phyloP scores from a whole-genome alignment of 2,888 invertebrate genomes.

The Philereme transversata region DNA sequence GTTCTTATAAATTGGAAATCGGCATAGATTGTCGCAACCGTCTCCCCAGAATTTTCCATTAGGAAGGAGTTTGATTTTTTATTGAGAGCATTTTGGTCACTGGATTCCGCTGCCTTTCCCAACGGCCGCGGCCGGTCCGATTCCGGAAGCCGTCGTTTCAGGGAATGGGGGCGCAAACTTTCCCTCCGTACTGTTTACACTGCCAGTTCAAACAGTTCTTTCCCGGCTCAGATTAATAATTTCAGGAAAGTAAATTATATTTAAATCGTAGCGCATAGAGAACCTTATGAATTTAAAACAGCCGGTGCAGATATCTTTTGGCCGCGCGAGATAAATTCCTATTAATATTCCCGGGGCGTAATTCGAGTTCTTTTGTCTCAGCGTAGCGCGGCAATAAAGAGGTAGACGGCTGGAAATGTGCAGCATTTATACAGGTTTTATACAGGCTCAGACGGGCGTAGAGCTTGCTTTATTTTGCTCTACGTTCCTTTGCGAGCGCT shows the following conservation, averaged over 20 bases:
- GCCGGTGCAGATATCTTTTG: slow-evolving; percentile 47
- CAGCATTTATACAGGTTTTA: slow-evolving; percentile 27
- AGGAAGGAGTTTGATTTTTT: no score
- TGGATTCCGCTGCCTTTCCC: slow-evolving; percentile 2
- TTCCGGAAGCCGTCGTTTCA: slow-evolving; percentile 16
- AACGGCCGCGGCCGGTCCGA: background rate
- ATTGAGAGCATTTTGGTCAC: slow-evolving; percentile 1
- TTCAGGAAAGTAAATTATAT: slow-evolving; percentile 60
- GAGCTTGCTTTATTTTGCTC: slow-evolving; percentile 71
- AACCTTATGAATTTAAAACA: slow-evolving; percentile 44
- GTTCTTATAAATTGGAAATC: no score
- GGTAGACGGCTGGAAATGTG: slow-evolving; percentile 69
- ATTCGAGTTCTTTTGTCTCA: slow-evolving; percentile 76
- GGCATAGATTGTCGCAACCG: no score
- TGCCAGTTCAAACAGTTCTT: slow-evolving; percentile 56
- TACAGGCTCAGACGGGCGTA: slow-evolving; percentile 41
- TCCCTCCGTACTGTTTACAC: slow-evolving; percentile 20
- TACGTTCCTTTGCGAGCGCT: slow-evolving; percentile 70
- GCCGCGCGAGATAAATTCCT: slow-evolving; percentile 65
- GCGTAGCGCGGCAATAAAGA: slow-evolving; percentile 72
- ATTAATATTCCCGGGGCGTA: slow-evolving; percentile 70
- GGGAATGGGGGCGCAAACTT: slow-evolving; percentile 16
- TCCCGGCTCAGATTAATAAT: slow-evolving; percentile 48
- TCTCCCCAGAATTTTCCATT: no score
- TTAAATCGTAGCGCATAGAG: slow-evolving; percentile 41